Base-by-base conservation (phyloP, 2,888 invertebrate species). In the Trissolcus brochymenae region DNA sequence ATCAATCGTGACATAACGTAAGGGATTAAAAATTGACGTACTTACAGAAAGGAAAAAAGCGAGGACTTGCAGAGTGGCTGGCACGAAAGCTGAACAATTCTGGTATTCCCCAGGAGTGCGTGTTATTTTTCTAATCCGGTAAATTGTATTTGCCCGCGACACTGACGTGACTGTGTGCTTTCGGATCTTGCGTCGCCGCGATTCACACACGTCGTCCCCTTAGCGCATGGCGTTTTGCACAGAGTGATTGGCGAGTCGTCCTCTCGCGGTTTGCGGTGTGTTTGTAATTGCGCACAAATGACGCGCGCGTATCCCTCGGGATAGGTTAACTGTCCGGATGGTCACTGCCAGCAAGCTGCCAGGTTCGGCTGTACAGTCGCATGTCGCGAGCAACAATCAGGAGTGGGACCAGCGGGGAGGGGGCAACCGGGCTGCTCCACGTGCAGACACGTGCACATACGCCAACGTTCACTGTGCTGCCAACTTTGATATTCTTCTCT, bases 341-440 rank as follows among this genome's bases (percentile, higher is more conserved):
- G 46, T 2, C 11, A 16, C 46, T 46, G n/a, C 16, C n/a, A 16
- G 46, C 14, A 16, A 11, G 14, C 46, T 46, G 11, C 35, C 35
- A 35, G 35, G 35, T 16, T 46, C 11, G 46, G 46, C 16, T 46
- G 46, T 46, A 2, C 46, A 16, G 6, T 46, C 46, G 16, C 14
- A 46, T 16, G 46, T 46, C 46, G 46, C 46, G 16, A 46, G 14
- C 46, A 1, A 11, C 46, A 46, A 46, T 7, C 35, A 35, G 7
- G 14, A 43, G 43, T 43, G 43, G 43, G 16, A 46, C 16, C 11
- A 0, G 46, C 46, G 46, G 14, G 46, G 16, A 46, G 46, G 46
- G 46, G 46, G 46, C 16, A 46, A 46, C 16, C 46, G n/a, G 46
- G 46, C 46, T 46, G 14, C 46, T 46, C 46, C 46, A 46, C 46